Percentiles rank a stretch among this genome's conserved stretches.
Conservation (phyloP, 2,888 invertebrate genomes). For the Sussaba pulchella region DNA sequence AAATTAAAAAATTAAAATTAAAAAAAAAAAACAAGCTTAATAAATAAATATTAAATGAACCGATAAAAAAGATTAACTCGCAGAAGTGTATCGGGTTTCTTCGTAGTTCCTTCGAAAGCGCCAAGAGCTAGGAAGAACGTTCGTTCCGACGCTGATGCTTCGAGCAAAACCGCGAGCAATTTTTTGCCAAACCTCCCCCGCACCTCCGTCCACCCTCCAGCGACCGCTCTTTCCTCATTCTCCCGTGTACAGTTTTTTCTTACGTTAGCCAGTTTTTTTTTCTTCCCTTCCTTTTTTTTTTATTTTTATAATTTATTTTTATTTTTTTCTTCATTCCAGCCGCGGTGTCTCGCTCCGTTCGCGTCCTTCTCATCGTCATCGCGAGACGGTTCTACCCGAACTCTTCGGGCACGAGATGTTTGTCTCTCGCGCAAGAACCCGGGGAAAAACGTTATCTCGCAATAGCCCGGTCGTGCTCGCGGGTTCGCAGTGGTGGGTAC, state of each 20-base stretch:
- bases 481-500: constrained; percentile 11
- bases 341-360: constrained; percentile 9
- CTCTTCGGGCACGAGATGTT: constrained; percentile 67
- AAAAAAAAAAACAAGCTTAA: not conserved
- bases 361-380: constrained; percentile 34
- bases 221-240: constrained; percentile 65
- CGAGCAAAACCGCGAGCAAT: constrained; percentile 68
- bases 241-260: constrained; percentile 53
- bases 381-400: constrained; percentile 45
- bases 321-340: constrained; percentile 35
- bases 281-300: too few species aligned
- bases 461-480: constrained; percentile 66
- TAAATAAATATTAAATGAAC: constrained; percentile 8
- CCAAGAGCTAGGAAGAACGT: constrained; percentile 62
- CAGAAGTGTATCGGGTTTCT: constrained; percentile 54
- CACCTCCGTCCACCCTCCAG: not conserved
- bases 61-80: constrained; percentile 23
- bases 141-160: constrained; percentile 72
- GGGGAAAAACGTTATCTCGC: constrained; percentile 80
- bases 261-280: too few species aligned
- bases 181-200: constrained; percentile 48
- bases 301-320: constrained; percentile 23
- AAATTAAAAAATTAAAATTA: not conserved
- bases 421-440: constrained; percentile 76
- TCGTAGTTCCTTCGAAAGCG: constrained; percentile 54